Base-by-base conservation (phyloP, 2,888 invertebrate genomes). In the Frankliniella fusca region DNA sequence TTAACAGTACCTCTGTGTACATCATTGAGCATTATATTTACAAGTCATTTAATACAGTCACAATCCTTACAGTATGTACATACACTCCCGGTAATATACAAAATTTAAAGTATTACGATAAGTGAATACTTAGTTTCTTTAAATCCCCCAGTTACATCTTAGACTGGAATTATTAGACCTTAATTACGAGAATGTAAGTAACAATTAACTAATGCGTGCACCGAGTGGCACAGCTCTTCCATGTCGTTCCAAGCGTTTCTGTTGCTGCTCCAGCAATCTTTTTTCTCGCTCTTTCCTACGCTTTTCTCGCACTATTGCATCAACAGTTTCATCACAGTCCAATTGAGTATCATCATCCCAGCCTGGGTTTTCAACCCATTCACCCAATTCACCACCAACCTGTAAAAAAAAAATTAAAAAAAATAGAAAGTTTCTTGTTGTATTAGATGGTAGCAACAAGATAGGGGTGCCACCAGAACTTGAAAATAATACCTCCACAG, bases 321-420 rank as follows among this genome's bases (percentile, higher is more conserved):
- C 86, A 10, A 88, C 86, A 82, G 81, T 54, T 82, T 87, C 87
- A 84, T 85, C 85, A 27, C 70, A 23, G 80, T 87, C 88, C 70
- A 87, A 82, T 27, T 76, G 23, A 11, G 86, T 85, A 80, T 87
- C 86, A 50, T 87, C 87, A 82, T 88, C 88, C 88, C 88, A 88
- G 11, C 87, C 87, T 15, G 85, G 85, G 82, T 85, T 86, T 82
- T 88, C 88, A 83, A 88, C 87, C 88, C 88, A 88, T 85, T 88
- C 88, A 80, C 86, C 86, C 80, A 88, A 85, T 84, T 88, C 88
- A 80, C 86, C 86, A 28, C 86, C 85, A 27, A 10, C 70, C 70
- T 76, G 10, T 12, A 76, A 76, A 76, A 12, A 9, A 27, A 11
- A 10, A 23, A 23, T 11, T 23, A 23, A 1, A 5, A 23, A 8